Evolutionary conservation across 2,888 invertebrate species (phyloP).

Genomic region (Tromatobia lineatoria): DNA sequence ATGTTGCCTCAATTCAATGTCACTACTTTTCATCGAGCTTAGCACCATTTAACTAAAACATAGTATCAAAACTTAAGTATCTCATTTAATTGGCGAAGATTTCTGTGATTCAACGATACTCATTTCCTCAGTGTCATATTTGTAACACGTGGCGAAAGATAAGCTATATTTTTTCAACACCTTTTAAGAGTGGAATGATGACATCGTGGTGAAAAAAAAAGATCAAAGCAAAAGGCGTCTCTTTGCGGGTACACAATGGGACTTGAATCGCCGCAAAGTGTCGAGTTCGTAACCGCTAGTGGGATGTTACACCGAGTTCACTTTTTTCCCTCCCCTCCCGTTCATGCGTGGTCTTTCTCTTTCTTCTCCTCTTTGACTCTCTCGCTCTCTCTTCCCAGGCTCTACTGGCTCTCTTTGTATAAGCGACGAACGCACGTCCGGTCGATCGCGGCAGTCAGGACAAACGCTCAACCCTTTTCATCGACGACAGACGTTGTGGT

Average conservation of each 20-base stretch:
- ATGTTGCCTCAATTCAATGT: too few species aligned
- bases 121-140: not conserved
- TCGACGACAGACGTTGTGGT: constrained; percentile 60
- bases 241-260: constrained; percentile 58
- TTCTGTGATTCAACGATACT: too few species aligned
- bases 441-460: constrained; percentile 65
- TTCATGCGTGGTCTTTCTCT: constrained; percentile 46
- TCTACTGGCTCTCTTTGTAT: constrained; percentile 64
- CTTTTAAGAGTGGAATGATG: constrained; percentile 15
- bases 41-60: too few species aligned
- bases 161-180: constrained; percentile 31
- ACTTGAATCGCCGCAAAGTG: constrained; percentile 64
- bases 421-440: constrained; percentile 52
- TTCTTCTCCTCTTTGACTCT: constrained; percentile 31
- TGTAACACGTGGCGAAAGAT: not conserved
- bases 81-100: too few species aligned
- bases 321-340: constrained; percentile 38
- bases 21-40: too few species aligned
- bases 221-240: constrained; percentile 47
- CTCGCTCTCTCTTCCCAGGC: constrained; percentile 43
- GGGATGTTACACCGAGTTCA: constrained; percentile 40
- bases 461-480: constrained; percentile 70
- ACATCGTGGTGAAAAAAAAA: constrained; percentile 34
- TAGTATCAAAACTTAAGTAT: too few species aligned
- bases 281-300: constrained; percentile 55